A percentile compares a stretch with the other conserved stretches of the same genome.
Evolutionary conservation across 2,797 vertebrate species (phyloP).

Genomic region (Botia kubotai): DNA sequence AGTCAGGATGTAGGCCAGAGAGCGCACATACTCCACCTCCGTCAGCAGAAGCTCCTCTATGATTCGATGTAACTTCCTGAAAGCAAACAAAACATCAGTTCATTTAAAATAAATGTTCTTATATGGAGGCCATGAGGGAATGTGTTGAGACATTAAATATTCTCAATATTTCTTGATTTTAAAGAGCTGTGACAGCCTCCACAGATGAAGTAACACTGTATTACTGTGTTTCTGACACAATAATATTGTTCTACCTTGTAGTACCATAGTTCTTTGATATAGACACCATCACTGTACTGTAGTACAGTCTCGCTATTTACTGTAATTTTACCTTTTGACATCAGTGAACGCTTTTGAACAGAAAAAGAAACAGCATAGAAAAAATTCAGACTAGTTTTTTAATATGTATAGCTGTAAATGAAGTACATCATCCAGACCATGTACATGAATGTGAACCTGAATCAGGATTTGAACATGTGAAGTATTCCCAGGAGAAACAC

Average conservation of each 20-base stretch:
- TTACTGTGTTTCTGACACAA: not conserved
- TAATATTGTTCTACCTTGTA: not conserved
- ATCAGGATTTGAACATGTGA: not conserved
- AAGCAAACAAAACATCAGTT: not conserved
- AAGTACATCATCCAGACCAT: not conserved
- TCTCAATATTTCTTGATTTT: not conserved
- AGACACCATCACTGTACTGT: not conserved
- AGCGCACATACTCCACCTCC: slow-evolving; percentile 82
- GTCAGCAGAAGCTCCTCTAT: slow-evolving; percentile 83
- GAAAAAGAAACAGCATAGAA: slow-evolving; percentile 24
- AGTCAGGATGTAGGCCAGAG: slow-evolving; percentile 79
- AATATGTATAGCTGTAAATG: not conserved
- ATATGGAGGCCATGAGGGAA: not conserved
- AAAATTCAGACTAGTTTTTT: slow-evolving; percentile 14
- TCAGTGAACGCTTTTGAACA: slow-evolving; percentile 48
- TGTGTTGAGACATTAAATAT: not conserved
- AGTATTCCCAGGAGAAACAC: not conserved
- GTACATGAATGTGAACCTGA: not conserved
- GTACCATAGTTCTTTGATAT: not conserved
- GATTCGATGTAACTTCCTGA: slow-evolving; percentile 79
- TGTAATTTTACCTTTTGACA: slow-evolving; percentile 34
- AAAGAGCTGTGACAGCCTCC: not conserved
- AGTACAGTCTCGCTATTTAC: not conserved
- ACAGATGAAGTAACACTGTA: not conserved
- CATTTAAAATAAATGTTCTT: no score